These are phyloP conservation scores for Scalopus aquaticus DNA, from an alignment of 2,113 vertebrate genomes.

Conservation along the genomic window DNA sequence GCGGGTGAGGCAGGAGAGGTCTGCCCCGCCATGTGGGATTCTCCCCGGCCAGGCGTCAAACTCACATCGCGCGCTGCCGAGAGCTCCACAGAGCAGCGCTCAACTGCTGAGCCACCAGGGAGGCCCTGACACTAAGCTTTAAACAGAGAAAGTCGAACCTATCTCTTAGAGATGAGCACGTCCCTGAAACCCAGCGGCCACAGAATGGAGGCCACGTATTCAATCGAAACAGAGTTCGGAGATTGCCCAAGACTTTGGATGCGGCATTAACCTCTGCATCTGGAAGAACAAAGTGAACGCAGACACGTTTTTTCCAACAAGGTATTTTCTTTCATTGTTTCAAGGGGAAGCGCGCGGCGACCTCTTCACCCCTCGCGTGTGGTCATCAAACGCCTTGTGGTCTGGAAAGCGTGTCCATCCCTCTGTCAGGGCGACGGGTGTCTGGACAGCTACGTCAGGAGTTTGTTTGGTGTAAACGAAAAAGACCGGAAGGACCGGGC, in stretches of 20 bases:
- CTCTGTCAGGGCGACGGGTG: too few relatives aligned
- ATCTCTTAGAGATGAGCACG: too few relatives aligned
- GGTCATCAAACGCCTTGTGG: too few relatives aligned
- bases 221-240: neutral
- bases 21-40: too few relatives aligned
- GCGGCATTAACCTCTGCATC: neutral
- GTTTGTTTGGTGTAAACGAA: neutral
- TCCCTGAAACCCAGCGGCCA: too few relatives aligned
- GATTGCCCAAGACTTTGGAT: neutral
- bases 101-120: too few relatives aligned
- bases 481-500: neutral
- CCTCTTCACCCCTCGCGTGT: neutral
- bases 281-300: rapidly evolving
- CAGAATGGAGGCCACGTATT: neutral
- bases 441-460: neutral
- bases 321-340: neutral
- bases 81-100: too few relatives aligned
- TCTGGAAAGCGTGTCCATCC: neutral
- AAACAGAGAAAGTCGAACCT: too few relatives aligned
- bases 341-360: neutral
- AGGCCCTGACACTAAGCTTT: too few relatives aligned
- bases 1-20: too few relatives aligned
- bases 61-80: too few relatives aligned
- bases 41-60: too few relatives aligned
- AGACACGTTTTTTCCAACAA: neutral